phyloP scores from a whole-genome alignment of 2,113 vertebrate species.

The Chrysemys picta region DNA sequence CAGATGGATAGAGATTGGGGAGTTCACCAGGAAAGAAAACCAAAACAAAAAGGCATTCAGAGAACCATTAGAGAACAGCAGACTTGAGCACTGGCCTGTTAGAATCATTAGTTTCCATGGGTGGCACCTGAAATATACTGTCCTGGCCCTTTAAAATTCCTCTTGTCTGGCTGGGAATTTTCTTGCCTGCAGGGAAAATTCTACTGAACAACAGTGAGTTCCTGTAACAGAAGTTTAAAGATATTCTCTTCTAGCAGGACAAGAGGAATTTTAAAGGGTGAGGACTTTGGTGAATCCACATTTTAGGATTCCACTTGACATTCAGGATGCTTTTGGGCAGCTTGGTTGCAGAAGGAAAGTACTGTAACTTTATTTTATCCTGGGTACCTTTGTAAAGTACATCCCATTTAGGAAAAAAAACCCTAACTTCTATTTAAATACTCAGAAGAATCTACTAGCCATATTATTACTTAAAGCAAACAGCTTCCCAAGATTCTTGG shows the following conservation, averaged over 20 bases:
- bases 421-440: neutral
- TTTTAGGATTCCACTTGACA: neutral
- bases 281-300: neutral
- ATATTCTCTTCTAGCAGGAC: conserved; percentile 23
- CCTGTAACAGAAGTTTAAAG: neutral
- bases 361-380: neutral
- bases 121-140: neutral
- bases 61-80: neutral
- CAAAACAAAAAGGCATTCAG: neutral
- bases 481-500: conserved; percentile 9
- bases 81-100: neutral
- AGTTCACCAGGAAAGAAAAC: conserved; percentile 46
- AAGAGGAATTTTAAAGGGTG: neutral
- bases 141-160: conserved; percentile 2
- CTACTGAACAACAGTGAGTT: neutral
- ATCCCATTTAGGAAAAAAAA: neutral
- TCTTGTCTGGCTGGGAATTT: neutral
- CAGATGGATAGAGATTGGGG: conserved; percentile 1
- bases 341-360: neutral
- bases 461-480: neutral
- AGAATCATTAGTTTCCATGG: conserved; percentile 7
- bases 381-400: neutral
- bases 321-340: neutral
- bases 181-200: neutral
- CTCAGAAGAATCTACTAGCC: neutral